Evolutionary conservation across 1,140 invertebrate species (phyloP), one percentile per base, ranked within the genome.

Genomic region (Oryctes rhinoceros): DNA sequence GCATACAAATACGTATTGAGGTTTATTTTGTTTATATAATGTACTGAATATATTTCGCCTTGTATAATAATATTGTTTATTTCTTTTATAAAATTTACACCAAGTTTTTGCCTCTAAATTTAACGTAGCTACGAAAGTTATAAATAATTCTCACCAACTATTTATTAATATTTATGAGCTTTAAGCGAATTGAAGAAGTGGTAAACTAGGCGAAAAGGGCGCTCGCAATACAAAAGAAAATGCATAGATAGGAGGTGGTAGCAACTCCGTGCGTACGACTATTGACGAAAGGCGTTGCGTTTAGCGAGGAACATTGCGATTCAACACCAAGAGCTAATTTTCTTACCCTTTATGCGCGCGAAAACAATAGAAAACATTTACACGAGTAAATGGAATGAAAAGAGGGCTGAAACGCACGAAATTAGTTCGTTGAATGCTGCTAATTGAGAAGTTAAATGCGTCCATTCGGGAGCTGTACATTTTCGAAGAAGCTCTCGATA

Each of bases 11-110:
- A 76, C 47, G 75, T 76, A 5, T 39, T 76, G 15, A 44, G 75
- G n/a, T 76, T 47, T 76, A 76, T 76, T 76, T 24, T 76, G 11
- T 76, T 76, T 76, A 76, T 76, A 47, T 76, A 76, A 47, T 47
- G 75, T 30, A 35, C 9, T 24, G 37, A 35, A 74, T 74, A 37
- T 35, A 74, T 30, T 2, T 30, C 24, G 2, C 24, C 24, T 30
- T 30, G 24, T 30, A 2, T 30, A 30, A 30, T 30, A 30, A 30
- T 30, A 30, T 30, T 30, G 24, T 30, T 30, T 30, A 30, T 30
- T 30, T 30, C 24, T 30, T 30, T 30, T 30, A 30, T 30, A 30
- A 30, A 30, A 2, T 30, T 30, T 30, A 30, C 0, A 30, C 2
- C 24, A 30, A 30, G 24, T 30, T 30, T n/a, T 30, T 30, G 24